Evolutionary conservation across 64 coral and sea anemone genomes (phyloP), one percentile per base, ranked within the genome.

Genomic region (Platygyra sinensis): DNA sequence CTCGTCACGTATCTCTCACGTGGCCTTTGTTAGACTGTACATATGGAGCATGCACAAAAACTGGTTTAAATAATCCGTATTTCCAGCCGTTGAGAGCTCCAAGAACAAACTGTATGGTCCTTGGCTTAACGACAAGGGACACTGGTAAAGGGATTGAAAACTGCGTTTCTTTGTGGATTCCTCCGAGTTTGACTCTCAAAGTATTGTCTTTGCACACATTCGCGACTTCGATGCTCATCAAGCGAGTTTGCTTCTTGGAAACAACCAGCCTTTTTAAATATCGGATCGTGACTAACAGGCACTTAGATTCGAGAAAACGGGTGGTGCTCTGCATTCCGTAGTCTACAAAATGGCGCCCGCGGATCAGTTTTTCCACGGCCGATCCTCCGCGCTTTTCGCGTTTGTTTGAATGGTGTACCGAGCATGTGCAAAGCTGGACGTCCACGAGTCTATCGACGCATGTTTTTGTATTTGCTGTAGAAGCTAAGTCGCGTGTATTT

Each of bases 401-500:
- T 8, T 72, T 88, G n/a, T 83, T 73, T 36, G 50, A 67, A n/a
- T n/a, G 65, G 11, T 39, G 18, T 0, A 84, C 63, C 55, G 82
- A 73, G 83, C 97, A 99, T 60, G 97, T 79, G 91, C 97, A 99
- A 22, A 95, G 84, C 29, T 93, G 77, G 32, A 95, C 30, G 75
- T 99, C 88, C 18, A 99, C 94, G 28, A 71, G 75, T 57, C 76
- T 91, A 28, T 99, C 97, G 60, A 61, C 94, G 74, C 97, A 99
- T 76, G 31, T 72, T 69, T n/a, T 95, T 64, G 74, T 99, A 99
- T 52, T 38, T 83, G 29, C 84, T 86, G 42, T 95, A 99, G 28
- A 90, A 84, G 50, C 97, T 99, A 2, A 95, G 69, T 20, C 97
- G 91, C 28, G 67, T 85, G 39, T 93, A 86, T 76, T 89, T 86